Evolutionary conservation across 2,113 vertebrate species (phyloP), one percentile per base, ranked within the genome.

Genomic region (Bubo scandiacus): DNA sequence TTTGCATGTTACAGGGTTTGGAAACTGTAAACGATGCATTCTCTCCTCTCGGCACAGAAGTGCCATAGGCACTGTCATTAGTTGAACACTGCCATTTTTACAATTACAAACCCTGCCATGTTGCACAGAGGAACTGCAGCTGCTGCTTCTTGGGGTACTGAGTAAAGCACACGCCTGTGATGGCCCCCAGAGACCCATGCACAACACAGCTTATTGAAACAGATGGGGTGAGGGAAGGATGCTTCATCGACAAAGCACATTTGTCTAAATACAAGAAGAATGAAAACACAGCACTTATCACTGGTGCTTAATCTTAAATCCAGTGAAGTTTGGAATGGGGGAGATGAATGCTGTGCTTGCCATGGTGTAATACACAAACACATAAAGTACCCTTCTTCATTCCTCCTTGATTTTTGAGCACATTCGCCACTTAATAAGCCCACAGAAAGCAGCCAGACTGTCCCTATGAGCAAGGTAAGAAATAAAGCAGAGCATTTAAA

Each of bases 241-340:
- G 73, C 94, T 92, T 83, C 90, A 91, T 89, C 4, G 3, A 80
- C 93, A 94, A 85, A 96, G 77, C 63, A 67, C 91, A 94, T 97
- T 97, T 92, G 51, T 94, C 88, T 89, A 97, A 94, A 95, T 85
- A 73, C 66, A 80, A 91, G 83, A 79, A 91, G 89, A 95, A 93
- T 82, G 66, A 88, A 96, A 94, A 88, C 73, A 87, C 47, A 90
- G 70, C 70, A 62, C 42, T 96, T 89, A 93, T 21, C 51, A 73
- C 59, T 91, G 59, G 70, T 61, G 42, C 73, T 91, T 87, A 82
- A 82, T 94, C 83, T 87, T 92, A 95, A 91, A 92, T 68, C 58
- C 62, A 75, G 73, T 58, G 80, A 92, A 81, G 62, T 89, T 42
- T 92, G 88, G 77, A 89, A 61, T 62, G 42, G 58, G 10, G 7